phyloP scores from a whole-genome alignment of 2,888 invertebrate species.

The Yponomeuta cagnagella region DNA sequence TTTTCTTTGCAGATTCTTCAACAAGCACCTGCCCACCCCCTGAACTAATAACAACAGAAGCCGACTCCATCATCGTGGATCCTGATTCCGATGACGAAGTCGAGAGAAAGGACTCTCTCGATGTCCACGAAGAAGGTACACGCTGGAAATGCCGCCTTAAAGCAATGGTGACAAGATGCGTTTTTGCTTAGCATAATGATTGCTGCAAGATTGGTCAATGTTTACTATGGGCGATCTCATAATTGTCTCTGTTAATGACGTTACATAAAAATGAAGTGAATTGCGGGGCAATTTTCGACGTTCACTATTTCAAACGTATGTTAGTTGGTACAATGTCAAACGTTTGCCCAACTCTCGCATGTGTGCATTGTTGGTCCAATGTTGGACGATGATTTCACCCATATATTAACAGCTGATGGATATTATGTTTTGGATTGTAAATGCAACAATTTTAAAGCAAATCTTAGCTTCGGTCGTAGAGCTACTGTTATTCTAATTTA shows the following conservation, averaged over 20 bases:
- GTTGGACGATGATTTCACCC: not conserved
- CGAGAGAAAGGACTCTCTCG: constrained; percentile 65
- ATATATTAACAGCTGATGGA: not conserved
- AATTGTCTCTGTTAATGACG: not conserved
- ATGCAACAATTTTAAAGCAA: not conserved
- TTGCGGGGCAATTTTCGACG: constrained; percentile 5
- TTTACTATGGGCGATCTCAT: not conserved
- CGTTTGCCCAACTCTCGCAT: not conserved
- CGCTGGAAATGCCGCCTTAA: not conserved
- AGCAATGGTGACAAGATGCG: constrained; percentile 2
- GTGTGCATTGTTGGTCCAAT: not conserved
- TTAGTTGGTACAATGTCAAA: not conserved
- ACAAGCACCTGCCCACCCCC: constrained; percentile 50
- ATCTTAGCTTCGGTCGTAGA: not conserved
- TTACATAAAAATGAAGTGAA: not conserved
- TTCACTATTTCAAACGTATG: constrained; percentile 6
- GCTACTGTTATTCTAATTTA: not conserved
- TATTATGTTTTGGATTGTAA: not conserved
- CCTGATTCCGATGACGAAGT: constrained; percentile 63
- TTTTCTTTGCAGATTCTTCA: constrained; percentile 32
- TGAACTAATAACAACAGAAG: constrained; percentile 63
- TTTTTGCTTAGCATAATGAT: not conserved
- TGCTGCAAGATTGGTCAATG: not conserved
- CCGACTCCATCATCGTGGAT: constrained; percentile 51
- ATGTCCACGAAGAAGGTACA: constrained; percentile 68